Conservation (phyloP, 2,888 invertebrate genomes). For the Pristionchus maxplancki region DNA sequence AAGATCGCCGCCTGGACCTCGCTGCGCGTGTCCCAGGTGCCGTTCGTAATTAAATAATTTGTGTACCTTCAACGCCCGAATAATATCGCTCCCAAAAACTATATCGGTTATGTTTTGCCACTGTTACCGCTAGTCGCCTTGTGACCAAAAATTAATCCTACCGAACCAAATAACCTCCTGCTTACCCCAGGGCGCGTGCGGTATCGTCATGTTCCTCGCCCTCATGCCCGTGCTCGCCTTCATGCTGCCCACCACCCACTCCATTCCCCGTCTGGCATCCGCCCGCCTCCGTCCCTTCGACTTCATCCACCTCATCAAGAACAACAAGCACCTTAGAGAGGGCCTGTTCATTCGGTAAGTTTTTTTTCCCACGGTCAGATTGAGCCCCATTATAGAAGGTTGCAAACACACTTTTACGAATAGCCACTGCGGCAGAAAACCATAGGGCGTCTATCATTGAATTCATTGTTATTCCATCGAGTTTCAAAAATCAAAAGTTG, state of each 20-base stretch:
- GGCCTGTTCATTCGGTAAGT: slow-evolving; percentile 51
- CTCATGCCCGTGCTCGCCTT: slow-evolving; percentile 73
- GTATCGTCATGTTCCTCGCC: slow-evolving; percentile 66
- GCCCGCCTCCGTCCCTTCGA: slow-evolving; percentile 76
- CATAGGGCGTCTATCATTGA: not conserved
- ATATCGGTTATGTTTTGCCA: no score
- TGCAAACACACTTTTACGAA: not conserved
- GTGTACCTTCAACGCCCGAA: not conserved
- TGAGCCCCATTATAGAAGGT: no score
- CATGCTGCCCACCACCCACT: slow-evolving; percentile 76
- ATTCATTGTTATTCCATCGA: no score
- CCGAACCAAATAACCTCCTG: no score
- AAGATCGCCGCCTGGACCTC: slow-evolving; percentile 75
- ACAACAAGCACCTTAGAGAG: slow-evolving; percentile 62
- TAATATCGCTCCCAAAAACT: no score
- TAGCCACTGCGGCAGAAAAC: not conserved
- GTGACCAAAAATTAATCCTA: not conserved
- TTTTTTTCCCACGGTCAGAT: slow-evolving; percentile 52
- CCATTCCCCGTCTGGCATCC: slow-evolving; percentile 75
- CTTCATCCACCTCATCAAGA: slow-evolving; percentile 74
- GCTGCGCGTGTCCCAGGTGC: slow-evolving; percentile 67
- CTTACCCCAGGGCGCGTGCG: slow-evolving; percentile 67
- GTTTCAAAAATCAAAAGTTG: not conserved
- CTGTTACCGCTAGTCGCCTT: not conserved
- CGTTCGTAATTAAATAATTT: not conserved